Evolutionary conservation across 2,888 invertebrate species (phyloP), one percentile per base, ranked within the genome.

Genomic region (Timandra comae): DNA sequence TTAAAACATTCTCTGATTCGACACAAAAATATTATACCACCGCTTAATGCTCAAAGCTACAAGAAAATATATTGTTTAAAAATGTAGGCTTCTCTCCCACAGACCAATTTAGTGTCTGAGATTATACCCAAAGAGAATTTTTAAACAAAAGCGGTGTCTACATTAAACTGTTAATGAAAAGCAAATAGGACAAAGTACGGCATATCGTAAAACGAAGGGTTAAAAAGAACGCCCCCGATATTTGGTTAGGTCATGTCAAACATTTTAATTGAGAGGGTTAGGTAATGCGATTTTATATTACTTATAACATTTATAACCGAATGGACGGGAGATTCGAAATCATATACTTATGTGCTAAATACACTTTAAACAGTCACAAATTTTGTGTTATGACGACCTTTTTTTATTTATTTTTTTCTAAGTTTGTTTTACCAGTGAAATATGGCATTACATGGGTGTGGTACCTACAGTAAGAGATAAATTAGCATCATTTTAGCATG

Each of bases 111-210:
- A n/a, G 16, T 5, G 16, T 6, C 16, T 16, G 3, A 16, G 16
- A 16, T 16, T 16, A 16, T 16, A 16, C 16, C 3, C 16, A 16
- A 16, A 6, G 3, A 16, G 4, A 16, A 16, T 16, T 16, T 16
- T 5, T 5, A 16, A 16, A 16, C 16, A 16, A 16, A 16, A 16
- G 16, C 7, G 16, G 16, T 38, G 30, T 32, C 36, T 35, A 12
- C 27, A 41, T 34, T 27, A 38, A 33, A 24, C 21, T 11, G 38
- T 28, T 47, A 49, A 49, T 49, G 49, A 46, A 46, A 49, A 33
- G 41, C 33, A 49, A 46, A 46, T 42, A 43, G 12, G 34, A 35
- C 27, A 37, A 33, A 34, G 40, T 40, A 40, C 25, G 37, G 10
- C 31, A 30, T 33, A 35, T 33, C 38, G 42, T 35, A 41, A 47